These are phyloP conservation scores for Oxyteleia sp. DNA, from an alignment of 2,888 invertebrate genomes.

Conservation along the genomic window DNA sequence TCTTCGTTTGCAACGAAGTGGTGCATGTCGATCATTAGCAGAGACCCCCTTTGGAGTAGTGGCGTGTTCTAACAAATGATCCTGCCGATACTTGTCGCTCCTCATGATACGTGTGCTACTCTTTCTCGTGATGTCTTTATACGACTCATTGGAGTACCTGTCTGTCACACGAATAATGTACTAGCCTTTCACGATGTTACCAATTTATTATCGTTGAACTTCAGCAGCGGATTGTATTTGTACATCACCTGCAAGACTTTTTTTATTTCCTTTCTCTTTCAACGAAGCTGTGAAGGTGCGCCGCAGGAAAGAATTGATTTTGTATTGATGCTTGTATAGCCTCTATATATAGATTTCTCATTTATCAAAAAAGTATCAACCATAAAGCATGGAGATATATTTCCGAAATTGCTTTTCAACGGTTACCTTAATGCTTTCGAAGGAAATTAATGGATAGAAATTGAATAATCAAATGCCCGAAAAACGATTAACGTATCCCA, in stretches of 20 bases:
- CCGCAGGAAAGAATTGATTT: conserved; percentile 79
- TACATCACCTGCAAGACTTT: conserved; percentile 78
- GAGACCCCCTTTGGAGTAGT: conserved; percentile 80
- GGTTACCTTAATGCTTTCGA: conserved; percentile 27
- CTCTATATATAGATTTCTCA: too few relatives aligned
- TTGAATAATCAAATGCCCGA: conserved; percentile 54
- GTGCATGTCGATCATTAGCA: conserved; percentile 78
- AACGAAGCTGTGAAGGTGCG: conserved; percentile 39
- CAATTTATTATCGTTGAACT: conserved; percentile 84
- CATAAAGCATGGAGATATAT: conserved; percentile 12
- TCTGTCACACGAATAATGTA: conserved; percentile 85
- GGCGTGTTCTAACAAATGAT: conserved; percentile 84
- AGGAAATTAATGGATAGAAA: conserved; percentile 44
- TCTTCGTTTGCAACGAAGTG: conserved; percentile 70
- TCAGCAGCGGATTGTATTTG: conserved; percentile 65
- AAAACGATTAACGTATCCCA: conserved; percentile 39
- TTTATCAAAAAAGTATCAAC: too few relatives aligned
- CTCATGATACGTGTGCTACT: conserved; percentile 75
- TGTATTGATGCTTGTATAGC: conserved; percentile 83
- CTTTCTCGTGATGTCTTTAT: conserved; percentile 84
- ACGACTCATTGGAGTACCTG: conserved; percentile 77
- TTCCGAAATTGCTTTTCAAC: conserved; percentile 46
- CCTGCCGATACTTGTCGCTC: conserved; percentile 82
- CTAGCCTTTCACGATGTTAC: conserved; percentile 84
- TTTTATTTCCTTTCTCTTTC: conserved; percentile 40